Evolutionary conservation across 64 coral and sea anemone genomes (phyloP).

Genomic region (Astreopora myriophthalma): DNA sequence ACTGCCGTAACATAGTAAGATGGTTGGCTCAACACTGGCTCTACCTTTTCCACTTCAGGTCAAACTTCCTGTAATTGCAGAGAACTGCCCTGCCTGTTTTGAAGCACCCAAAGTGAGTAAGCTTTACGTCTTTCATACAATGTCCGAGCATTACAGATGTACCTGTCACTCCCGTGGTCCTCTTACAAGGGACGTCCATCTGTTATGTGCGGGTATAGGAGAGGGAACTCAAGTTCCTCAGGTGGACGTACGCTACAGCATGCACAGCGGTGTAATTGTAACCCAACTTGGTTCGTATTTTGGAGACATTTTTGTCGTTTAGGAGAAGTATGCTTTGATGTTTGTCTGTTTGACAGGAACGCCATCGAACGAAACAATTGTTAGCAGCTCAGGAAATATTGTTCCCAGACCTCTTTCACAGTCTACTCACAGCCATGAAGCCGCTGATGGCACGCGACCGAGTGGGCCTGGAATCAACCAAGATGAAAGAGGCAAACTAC

Average conservation of each 20-base stretch:
- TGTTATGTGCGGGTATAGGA: too few relatives aligned
- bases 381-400: conserved; percentile 95
- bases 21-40: background rate
- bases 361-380: conserved; percentile 94
- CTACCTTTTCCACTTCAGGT: conserved; percentile 80
- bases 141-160: background rate
- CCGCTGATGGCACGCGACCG: conserved; percentile 94
- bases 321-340: background rate
- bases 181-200: too few relatives aligned
- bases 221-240: too few relatives aligned
- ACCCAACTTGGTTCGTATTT: too few relatives aligned
- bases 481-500: conserved; percentile 64
- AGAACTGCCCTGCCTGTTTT: conserved; percentile 99
- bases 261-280: too few relatives aligned
- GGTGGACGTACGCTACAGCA: too few relatives aligned
- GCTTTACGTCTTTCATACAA: background rate
- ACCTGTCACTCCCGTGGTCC: background rate
- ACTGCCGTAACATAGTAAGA: background rate
- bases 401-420: conserved; percentile 89
- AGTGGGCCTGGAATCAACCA: conserved; percentile 82
- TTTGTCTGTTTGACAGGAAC: conserved; percentile 70
- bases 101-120: conserved; percentile 91
- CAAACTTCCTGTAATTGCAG: conserved; percentile 94
- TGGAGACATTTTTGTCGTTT: too few relatives aligned
- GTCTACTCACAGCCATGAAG: conserved; percentile 91